These are phyloP conservation scores for Syrrhaptes paradoxus DNA, from an alignment of 2,113 vertebrate species.

Conservation along the genomic window DNA sequence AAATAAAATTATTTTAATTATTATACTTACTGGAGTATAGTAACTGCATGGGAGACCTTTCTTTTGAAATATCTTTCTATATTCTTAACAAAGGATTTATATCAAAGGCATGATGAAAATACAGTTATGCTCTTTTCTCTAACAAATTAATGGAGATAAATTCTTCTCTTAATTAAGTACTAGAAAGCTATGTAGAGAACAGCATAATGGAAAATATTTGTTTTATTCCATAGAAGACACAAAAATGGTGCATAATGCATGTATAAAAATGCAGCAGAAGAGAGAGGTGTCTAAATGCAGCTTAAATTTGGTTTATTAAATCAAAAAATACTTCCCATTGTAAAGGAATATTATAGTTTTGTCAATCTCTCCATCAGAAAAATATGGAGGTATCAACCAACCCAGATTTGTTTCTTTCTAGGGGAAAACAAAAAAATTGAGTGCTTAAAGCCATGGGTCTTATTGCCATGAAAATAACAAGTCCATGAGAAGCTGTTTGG, in stretches of 20 bases:
- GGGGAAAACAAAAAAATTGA: background rate
- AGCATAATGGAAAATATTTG: background rate
- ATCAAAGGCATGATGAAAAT: background rate
- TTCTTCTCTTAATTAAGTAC: background rate
- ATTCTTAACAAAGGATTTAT: constrained; percentile 1
- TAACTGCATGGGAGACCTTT: background rate
- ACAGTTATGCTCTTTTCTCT: background rate
- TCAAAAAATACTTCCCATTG: background rate
- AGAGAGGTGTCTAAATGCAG: background rate
- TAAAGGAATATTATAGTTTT: background rate
- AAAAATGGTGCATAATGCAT: background rate
- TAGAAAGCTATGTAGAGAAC: background rate
- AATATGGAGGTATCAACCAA: background rate
- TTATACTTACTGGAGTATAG: constrained; percentile 4
- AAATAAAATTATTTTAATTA: constrained; percentile 54
- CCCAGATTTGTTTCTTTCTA: accelerated
- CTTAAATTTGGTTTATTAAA: background rate
- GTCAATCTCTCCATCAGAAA: background rate
- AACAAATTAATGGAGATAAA: background rate
- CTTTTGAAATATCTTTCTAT: background rate
- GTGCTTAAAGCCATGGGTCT: background rate
- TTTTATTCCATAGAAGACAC: background rate
- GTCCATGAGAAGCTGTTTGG: background rate
- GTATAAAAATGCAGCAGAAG: background rate
- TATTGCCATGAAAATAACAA: background rate